A percentile compares a stretch with the other conserved stretches of the same genome.
phyloP scores from a whole-genome alignment of 2,113 vertebrate genomes.

The Eulemur macaco region DNA sequence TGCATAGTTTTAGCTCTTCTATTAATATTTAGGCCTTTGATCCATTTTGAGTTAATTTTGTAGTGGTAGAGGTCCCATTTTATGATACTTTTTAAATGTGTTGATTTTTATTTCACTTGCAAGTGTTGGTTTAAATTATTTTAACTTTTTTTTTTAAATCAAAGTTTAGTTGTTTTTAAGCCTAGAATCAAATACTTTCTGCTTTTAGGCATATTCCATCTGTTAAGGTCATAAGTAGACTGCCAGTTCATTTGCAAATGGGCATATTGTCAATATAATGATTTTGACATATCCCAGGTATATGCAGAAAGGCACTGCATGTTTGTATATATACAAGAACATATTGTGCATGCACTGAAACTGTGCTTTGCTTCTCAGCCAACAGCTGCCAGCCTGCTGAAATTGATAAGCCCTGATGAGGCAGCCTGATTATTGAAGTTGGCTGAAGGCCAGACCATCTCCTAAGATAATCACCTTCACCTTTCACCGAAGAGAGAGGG shows the following conservation, averaged over 20 bases:
- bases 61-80: neutral
- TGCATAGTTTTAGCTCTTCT: conserved; percentile 31
- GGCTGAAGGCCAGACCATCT: conserved; percentile 57
- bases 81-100: neutral
- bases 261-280: neutral
- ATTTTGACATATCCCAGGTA: neutral
- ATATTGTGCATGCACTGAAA: conserved; percentile 28
- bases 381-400: conserved; percentile 31
- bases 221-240: neutral
- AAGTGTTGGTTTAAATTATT: neutral
- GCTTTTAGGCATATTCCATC: neutral
- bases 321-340: neutral
- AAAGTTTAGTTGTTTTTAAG: conserved; percentile 30
- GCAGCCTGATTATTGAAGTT: conserved; percentile 24
- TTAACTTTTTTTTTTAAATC: neutral
- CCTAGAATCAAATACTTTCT: neutral
- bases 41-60: conserved; percentile 48
- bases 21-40: conserved; percentile 32
- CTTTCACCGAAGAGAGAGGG: conserved; percentile 46
- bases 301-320: neutral
- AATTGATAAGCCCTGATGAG: conserved; percentile 60
- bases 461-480: conserved; percentile 48
- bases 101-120: conserved; percentile 30
- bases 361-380: conserved; percentile 58
- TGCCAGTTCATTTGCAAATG: neutral